These are phyloP conservation scores for Arizona elegans DNA, from an alignment of 2,113 vertebrate species.

Conservation along the genomic window DNA sequence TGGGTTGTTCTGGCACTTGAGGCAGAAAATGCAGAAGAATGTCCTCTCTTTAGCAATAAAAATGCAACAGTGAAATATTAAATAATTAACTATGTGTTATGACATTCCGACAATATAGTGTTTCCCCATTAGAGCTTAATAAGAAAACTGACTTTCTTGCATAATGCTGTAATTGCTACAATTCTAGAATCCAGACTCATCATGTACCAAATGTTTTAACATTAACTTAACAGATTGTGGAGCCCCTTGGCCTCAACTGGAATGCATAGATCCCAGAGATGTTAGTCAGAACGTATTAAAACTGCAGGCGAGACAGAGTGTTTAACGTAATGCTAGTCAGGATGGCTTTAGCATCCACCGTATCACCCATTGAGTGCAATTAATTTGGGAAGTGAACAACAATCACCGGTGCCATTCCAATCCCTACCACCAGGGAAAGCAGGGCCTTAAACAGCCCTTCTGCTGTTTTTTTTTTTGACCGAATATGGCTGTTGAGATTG, in stretches of 20 bases:
- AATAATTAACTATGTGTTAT: not conserved
- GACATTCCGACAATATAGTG: not conserved
- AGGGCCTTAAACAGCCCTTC: not conserved
- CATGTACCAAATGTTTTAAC: not conserved
- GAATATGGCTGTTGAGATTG: not conserved
- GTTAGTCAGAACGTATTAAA: slow-evolving; percentile 20
- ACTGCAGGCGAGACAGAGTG: slow-evolving; percentile 1
- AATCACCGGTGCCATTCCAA: not conserved
- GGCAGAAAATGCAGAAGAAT: not conserved
- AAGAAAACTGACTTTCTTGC: slow-evolving; percentile 32
- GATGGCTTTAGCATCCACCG: not conserved
- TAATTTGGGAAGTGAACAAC: not conserved
- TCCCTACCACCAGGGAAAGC: not conserved
- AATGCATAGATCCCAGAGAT: slow-evolving; percentile 1
- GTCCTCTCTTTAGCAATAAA: not conserved
- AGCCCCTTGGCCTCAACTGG: not conserved
- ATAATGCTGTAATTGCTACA: slow-evolving; percentile 26
- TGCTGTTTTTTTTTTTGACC: not conserved
- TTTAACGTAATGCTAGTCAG: slow-evolving; percentile 7
- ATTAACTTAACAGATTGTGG: slow-evolving; percentile 24
- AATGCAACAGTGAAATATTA: not conserved
- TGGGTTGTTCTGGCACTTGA: not conserved
- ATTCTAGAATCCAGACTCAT: slow-evolving; percentile 2
- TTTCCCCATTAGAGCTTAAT: not conserved
- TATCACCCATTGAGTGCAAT: not conserved